A percentile compares a stretch with the other conserved stretches of the same genome.
phyloP scores from a whole-genome alignment of 2,797 vertebrate genomes.

The Gila robusta region DNA sequence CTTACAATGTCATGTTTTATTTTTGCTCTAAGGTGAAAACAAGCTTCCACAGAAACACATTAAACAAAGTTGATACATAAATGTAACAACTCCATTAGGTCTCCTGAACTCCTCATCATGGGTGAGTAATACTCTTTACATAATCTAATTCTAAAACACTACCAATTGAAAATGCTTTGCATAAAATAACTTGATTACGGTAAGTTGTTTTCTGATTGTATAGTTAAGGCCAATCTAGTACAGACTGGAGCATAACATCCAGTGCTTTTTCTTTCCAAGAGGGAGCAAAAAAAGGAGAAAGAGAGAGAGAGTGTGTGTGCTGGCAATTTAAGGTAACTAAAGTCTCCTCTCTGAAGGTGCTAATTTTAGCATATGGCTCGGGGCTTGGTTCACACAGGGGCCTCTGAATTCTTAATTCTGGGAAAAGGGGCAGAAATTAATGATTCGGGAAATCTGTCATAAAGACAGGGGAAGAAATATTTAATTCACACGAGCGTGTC shows the following conservation, averaged over 20 bases:
- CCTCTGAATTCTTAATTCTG: conserved; percentile 70
- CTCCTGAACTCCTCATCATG: background rate
- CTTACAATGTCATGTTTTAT: background rate
- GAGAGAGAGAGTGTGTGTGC: conserved; percentile 40
- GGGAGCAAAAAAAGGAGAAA: conserved; percentile 16
- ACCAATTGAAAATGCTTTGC: background rate
- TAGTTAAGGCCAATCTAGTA: background rate
- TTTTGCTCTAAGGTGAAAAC: background rate
- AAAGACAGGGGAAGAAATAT: conserved; percentile 67
- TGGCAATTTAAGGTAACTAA: conserved; percentile 53
- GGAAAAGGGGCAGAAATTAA: conserved; percentile 70
- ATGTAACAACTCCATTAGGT: background rate
- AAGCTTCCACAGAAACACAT: background rate
- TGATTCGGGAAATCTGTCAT: conserved; percentile 67
- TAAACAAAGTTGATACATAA: background rate
- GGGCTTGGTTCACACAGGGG: conserved; percentile 63
- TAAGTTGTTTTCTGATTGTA: background rate
- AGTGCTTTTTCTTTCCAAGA: conserved; percentile 5
- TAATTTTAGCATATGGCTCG: conserved; percentile 69
- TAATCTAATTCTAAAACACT: background rate
- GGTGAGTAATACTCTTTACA: background rate
- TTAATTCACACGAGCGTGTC: conserved; percentile 68
- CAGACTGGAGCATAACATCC: background rate
- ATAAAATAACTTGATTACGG: background rate
- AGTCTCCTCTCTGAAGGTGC: conserved; percentile 48